Evolutionary conservation across 2,797 vertebrate species (phyloP).

Genomic region (Sciurus vulgaris): DNA sequence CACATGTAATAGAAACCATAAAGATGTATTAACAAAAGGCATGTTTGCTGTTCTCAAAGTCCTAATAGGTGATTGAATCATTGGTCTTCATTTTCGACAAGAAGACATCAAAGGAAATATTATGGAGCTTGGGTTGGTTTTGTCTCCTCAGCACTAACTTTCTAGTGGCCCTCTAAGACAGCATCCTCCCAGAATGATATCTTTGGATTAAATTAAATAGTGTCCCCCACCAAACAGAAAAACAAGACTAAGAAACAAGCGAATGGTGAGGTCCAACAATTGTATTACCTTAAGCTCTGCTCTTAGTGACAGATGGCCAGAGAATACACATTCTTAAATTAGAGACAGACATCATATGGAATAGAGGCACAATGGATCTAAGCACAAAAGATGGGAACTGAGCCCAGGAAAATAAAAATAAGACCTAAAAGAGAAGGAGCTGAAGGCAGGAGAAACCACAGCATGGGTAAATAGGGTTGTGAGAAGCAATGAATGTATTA

Average conservation of each 20-base stretch:
- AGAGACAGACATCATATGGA: not conserved
- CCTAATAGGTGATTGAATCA: not conserved
- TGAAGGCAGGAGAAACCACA: not conserved
- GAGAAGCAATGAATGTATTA: not conserved
- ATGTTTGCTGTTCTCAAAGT: slow-evolving; percentile 6
- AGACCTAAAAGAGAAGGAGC: not conserved
- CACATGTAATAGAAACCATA: not conserved
- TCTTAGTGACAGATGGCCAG: not conserved
- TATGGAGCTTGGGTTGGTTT: not conserved
- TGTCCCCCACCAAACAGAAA: not conserved
- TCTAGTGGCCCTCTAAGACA: not conserved
- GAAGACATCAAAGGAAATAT: not conserved
- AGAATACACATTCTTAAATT: not conserved
- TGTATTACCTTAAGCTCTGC: not conserved
- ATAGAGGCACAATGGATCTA: not conserved
- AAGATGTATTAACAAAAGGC: not conserved
- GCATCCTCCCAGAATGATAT: not conserved
- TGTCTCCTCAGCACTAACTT: not conserved
- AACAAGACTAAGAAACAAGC: not conserved
- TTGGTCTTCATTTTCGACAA: not conserved
- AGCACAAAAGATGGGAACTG: not conserved
- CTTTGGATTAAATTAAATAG: not conserved
- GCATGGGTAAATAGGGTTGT: not conserved
- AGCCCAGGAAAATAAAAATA: not conserved
- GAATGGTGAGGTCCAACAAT: not conserved